These are phyloP conservation scores for Elachura formosa DNA, from an alignment of 2,113 vertebrate genomes.

Conservation along the genomic window DNA sequence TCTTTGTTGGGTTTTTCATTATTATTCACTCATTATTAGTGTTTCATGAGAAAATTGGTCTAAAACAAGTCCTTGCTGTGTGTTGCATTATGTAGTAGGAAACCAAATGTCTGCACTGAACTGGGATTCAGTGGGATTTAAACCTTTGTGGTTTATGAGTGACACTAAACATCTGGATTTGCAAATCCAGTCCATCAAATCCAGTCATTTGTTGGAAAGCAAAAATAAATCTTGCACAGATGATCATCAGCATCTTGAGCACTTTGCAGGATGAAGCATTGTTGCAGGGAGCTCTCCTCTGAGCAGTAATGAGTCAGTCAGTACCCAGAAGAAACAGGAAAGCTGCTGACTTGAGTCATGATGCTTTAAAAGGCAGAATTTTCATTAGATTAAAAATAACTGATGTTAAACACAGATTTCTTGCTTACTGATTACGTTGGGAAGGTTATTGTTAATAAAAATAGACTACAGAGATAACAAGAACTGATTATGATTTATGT, in stretches of 20 bases:
- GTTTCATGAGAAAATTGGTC: neutral
- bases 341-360: neutral
- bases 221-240: neutral
- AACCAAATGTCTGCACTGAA: neutral
- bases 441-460: conserved; percentile 15
- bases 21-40: neutral
- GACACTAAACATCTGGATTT: neutral
- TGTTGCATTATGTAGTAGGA: neutral
- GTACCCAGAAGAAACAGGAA: neutral
- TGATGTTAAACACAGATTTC: neutral
- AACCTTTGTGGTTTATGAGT: neutral
- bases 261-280: neutral
- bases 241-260: neutral
- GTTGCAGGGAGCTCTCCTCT: neutral
- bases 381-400: neutral
- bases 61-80: neutral
- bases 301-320: neutral
- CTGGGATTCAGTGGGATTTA: neutral
- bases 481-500: neutral
- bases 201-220: neutral
- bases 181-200: neutral
- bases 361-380: neutral
- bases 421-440: neutral
- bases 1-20: neutral
- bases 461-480: neutral